Percentiles rank a stretch among this genome's conserved stretches.
These are phyloP conservation scores for Oreohelix idahoensis DNA, from an alignment of 1,140 invertebrate genomes.

Conservation along the genomic window DNA sequence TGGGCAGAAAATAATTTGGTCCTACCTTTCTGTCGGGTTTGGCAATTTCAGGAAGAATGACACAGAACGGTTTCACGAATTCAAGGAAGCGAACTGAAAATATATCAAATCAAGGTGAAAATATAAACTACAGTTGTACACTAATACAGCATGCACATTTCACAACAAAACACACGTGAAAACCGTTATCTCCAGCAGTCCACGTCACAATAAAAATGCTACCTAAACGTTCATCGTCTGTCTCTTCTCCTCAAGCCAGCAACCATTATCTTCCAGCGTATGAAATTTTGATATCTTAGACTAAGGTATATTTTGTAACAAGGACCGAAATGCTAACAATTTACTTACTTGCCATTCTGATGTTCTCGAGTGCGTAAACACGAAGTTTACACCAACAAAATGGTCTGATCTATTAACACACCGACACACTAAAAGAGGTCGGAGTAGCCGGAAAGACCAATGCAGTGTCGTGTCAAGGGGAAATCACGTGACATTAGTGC, in stretches of 20 bases:
- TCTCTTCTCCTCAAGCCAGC: neutral
- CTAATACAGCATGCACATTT: neutral
- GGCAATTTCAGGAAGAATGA: slow-evolving; percentile 99
- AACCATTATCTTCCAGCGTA: no score
- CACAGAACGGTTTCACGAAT: slow-evolving; percentile 99
- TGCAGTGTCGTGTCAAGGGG: neutral
- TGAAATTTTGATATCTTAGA: no score
- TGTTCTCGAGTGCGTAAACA: neutral
- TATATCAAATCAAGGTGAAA: slow-evolving; percentile 30
- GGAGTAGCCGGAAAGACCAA: neutral
- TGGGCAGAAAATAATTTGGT: no score
- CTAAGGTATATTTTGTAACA: no score
- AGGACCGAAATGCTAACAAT: neutral
- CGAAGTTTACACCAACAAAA: no score
- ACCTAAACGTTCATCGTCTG: no score
- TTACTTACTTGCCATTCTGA: neutral
- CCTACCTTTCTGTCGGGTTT: slow-evolving; percentile 99
- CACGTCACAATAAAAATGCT: neutral
- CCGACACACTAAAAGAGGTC: neutral
- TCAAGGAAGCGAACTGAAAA: slow-evolving; percentile 99
- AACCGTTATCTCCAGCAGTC: neutral
- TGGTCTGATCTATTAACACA: neutral
- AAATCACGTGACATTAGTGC: neutral
- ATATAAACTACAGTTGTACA: neutral
- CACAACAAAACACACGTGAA: neutral